Base-by-base conservation (phyloP, 2,888 invertebrate species). In the Cheilosia scutellata region DNA sequence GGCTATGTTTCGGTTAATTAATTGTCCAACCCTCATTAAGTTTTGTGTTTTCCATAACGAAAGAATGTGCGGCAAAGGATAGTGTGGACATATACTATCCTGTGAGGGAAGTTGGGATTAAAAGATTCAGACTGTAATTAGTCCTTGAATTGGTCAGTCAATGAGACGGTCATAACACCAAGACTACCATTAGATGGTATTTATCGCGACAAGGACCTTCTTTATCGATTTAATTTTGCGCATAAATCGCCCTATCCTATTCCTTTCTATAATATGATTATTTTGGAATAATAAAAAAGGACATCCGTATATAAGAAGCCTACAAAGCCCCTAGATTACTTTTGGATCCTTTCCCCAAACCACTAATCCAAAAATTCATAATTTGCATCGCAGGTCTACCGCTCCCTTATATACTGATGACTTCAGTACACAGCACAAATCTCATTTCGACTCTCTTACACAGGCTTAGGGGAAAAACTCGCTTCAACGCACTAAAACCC, bases 401-500 rank as follows among this genome's bases (percentile, higher is more conserved):
- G 25, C 58, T 16, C 20, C 5, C n/a, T 27, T 5, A 20, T 11
- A 13, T 51, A 58, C 60, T 70, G 31, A 74, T 65, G 51, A 25
- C 37, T 74, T 42, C 58, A 33, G 2, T 44, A 13, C 0, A 40
- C 31, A 47, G 37, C 33, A 68, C 60, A 82, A 77, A 82, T 70
- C 82, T 82, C 80, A 76, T 82, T 62, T 63, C 74, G 55, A 76
- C 76, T 68, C 76, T 68, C 55, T 13, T 37, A 53, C 60, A 71
- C 63, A 71, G 58, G 71, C 78, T 72, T 68, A 42, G 71, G 78
- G 77, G 53, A 29, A 78, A 77, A 72, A 72, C 42, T 78, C 82
- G 78, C 82, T 68, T 82, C 78, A 82, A 58, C 66, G 78, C 82
- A 78, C 82, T 82, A 75, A 82, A 71, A 60, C 78, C 78, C 72